Conservation (phyloP, 2,113 vertebrate species). For the Setophaga coronata region DNA sequence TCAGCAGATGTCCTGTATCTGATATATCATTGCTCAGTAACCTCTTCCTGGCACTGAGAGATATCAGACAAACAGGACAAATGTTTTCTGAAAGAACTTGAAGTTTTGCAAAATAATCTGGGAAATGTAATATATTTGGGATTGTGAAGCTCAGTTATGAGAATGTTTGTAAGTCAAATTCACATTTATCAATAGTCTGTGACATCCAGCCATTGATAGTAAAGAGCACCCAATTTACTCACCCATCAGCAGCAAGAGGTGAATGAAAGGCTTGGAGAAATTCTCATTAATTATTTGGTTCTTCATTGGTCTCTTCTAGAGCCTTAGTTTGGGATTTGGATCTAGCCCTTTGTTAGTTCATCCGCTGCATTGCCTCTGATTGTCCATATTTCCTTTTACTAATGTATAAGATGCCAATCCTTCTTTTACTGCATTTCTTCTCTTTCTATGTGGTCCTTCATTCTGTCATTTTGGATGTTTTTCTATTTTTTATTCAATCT, state of each 20-base stretch:
- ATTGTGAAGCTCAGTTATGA: neutral
- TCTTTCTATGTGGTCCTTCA: neutral
- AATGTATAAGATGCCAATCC: neutral
- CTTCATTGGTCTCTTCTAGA: neutral
- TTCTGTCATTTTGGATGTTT: neutral
- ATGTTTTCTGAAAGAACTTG: neutral
- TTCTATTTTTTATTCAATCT: neutral
- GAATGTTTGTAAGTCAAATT: neutral
- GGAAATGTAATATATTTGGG: neutral
- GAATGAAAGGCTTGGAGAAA: neutral
- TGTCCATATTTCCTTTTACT: neutral
- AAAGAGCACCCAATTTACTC: neutral
- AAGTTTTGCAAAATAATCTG: neutral
- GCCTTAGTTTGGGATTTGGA: neutral
- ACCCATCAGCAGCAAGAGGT: neutral
- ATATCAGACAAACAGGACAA: rapidly evolving
- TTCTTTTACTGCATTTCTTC: neutral
- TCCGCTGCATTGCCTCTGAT: neutral
- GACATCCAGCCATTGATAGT: neutral
- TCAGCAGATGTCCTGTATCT: neutral
- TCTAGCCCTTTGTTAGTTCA: neutral
- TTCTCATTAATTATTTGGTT: neutral
- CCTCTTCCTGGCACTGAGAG: neutral
- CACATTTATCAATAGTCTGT: neutral
- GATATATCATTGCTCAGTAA: neutral